phyloP scores from a whole-genome alignment of 2,113 vertebrate species.

The Otis tarda region DNA sequence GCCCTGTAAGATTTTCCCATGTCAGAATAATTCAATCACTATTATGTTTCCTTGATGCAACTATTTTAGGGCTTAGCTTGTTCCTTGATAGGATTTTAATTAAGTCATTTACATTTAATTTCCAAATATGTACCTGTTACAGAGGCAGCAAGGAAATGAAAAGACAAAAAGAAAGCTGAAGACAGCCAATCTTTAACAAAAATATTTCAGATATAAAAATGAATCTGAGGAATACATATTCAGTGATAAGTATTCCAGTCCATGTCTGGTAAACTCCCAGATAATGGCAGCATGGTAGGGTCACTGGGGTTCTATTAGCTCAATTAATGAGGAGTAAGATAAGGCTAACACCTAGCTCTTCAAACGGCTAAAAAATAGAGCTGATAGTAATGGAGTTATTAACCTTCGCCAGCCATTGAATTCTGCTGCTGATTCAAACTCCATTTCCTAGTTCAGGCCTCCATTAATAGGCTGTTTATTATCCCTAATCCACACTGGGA shows the following conservation, averaged over 20 bases:
- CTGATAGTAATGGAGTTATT: slow-evolving; percentile 99
- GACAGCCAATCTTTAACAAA: neutral
- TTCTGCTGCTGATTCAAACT: slow-evolving; percentile 73
- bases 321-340: slow-evolving; percentile 99
- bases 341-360: slow-evolving; percentile 86
- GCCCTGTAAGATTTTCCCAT: slow-evolving; percentile 22
- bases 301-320: slow-evolving; percentile 92
- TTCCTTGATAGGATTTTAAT: slow-evolving; percentile 60
- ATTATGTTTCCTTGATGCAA: slow-evolving; percentile 24
- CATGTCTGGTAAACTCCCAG: slow-evolving; percentile 82
- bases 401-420: slow-evolving; percentile 85
- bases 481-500: slow-evolving; percentile 79
- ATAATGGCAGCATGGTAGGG: slow-evolving; percentile 80
- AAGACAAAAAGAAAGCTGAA: neutral
- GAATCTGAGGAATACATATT: slow-evolving; percentile 21
- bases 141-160: neutral
- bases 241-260: slow-evolving; percentile 84
- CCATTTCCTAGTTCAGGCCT: slow-evolving; percentile 81
- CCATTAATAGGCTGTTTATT: slow-evolving; percentile 86
- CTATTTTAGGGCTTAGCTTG: slow-evolving; percentile 54
- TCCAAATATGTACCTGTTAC: neutral
- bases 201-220: slow-evolving; percentile 21
- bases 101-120: slow-evolving; percentile 62
- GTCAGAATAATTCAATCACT: slow-evolving; percentile 33
- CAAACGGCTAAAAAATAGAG: slow-evolving; percentile 87